These are phyloP conservation scores for Lacerta bilineata DNA, from an alignment of 2,797 vertebrate genomes.

Conservation along the genomic window DNA sequence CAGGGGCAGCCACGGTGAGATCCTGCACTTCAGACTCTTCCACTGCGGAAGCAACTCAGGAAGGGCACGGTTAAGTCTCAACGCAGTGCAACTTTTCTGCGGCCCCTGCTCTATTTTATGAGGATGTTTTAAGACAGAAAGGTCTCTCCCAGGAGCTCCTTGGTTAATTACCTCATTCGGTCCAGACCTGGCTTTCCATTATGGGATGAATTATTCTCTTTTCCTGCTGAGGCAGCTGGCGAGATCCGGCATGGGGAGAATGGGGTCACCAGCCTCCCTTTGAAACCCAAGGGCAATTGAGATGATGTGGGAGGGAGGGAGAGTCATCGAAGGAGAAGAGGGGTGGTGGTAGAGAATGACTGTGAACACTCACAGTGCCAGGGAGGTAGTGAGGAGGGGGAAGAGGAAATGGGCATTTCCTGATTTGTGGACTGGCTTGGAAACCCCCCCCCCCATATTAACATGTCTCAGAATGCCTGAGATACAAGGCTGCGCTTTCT, in stretches of 20 bases:
- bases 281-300: conserved; percentile 68
- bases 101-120: conserved; percentile 84
- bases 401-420: not conserved
- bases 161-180: conserved; percentile 84
- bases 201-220: conserved; percentile 89
- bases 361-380: not conserved
- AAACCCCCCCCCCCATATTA: not conserved
- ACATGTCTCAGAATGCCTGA: not conserved
- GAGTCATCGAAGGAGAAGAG: not conserved
- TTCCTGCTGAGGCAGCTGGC: conserved; percentile 85
- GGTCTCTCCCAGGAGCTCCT: conserved; percentile 76
- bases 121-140: conserved; percentile 84
- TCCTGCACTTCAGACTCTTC: no score
- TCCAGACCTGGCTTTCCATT: conserved; percentile 84
- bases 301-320: not conserved
- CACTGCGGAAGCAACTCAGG: no score
- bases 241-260: conserved; percentile 77
- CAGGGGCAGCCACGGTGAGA: no score
- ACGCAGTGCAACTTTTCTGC: conserved; percentile 58
- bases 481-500: not conserved
- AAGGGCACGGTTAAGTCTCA: not conserved
- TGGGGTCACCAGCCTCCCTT: conserved; percentile 78
- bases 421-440: no score
- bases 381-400: not conserved
- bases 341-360: not conserved